A percentile compares a stretch with the other conserved stretches of the same genome.
These are phyloP conservation scores for Macrobrachium rosenbergii DNA, from an alignment of 1,140 invertebrate species.

Conservation along the genomic window DNA sequence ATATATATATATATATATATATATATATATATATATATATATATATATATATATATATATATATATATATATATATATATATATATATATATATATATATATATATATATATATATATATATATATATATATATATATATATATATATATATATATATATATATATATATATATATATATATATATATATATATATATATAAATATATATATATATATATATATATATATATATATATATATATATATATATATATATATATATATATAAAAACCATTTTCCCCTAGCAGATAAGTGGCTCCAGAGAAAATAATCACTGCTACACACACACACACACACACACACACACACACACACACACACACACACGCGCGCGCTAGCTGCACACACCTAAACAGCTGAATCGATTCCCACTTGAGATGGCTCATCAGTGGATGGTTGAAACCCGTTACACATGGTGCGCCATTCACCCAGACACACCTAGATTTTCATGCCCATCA, in stretches of 20 bases:
- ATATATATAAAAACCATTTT: not conserved
- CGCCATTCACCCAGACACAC: too few relatives aligned
- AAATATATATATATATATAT: not conserved
- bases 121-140: constrained; percentile 4
- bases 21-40: constrained; percentile 17
- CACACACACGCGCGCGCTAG: too few relatives aligned
- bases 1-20: constrained; percentile 5
- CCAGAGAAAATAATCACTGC: too few relatives aligned
- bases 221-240: constrained; percentile 17
- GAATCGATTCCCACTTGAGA: too few relatives aligned
- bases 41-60: constrained; percentile 13
- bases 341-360: too few relatives aligned
- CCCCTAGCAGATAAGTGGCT: not conserved
- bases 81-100: constrained; percentile 13
- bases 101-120: constrained; percentile 17
- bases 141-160: constrained; percentile 5
- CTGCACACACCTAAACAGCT: too few relatives aligned
- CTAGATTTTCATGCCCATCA: too few relatives aligned
- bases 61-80: not conserved
- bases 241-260: constrained; percentile 17
- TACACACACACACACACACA: too few relatives aligned
- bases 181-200: constrained; percentile 13
- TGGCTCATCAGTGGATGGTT: too few relatives aligned
- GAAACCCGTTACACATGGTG: too few relatives aligned
- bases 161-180: constrained; percentile 17